These are phyloP conservation scores for Epirrita christyi DNA, from an alignment of 2,888 invertebrate species.

Conservation along the genomic window DNA sequence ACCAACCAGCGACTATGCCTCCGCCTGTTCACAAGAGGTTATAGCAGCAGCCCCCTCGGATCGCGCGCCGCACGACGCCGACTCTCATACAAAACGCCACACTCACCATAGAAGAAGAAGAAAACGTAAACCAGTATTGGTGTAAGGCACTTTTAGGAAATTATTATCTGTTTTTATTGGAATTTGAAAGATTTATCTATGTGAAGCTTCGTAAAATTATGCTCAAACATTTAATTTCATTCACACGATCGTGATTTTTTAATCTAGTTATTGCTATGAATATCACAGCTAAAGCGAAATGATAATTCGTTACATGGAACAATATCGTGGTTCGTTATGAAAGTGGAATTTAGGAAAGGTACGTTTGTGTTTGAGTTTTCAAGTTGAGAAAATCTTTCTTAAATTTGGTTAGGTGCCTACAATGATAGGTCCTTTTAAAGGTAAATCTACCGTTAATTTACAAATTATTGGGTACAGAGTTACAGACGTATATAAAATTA, in stretches of 20 bases:
- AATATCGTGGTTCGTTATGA: constrained; percentile 28
- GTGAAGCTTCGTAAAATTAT: constrained; percentile 53
- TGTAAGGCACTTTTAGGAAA: constrained; percentile 50
- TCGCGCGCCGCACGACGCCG: constrained; percentile 38
- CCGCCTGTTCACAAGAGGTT: constrained; percentile 75
- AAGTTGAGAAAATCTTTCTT: neutral
- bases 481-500: neutral
- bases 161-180: constrained; percentile 19
- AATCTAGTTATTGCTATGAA: constrained; percentile 49
- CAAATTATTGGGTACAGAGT: constrained; percentile 3
- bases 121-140: constrained; percentile 75
- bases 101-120: constrained; percentile 63
- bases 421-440: neutral
- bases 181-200: constrained; percentile 16
- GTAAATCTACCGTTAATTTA: constrained; percentile 1
- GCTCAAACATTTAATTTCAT: constrained; percentile 40
- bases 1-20: constrained; percentile 71
- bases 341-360: constrained; percentile 27
- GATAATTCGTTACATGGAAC: constrained; percentile 38
- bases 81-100: constrained; percentile 48
- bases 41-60: constrained; percentile 70
- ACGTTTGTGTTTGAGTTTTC: constrained; percentile 9
- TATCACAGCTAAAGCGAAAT: constrained; percentile 68
- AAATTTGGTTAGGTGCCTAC: constrained; percentile 13
- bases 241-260: constrained; percentile 33